These are phyloP conservation scores for Strix uralensis DNA, from an alignment of 2,113 vertebrate genomes.

Conservation along the genomic window DNA sequence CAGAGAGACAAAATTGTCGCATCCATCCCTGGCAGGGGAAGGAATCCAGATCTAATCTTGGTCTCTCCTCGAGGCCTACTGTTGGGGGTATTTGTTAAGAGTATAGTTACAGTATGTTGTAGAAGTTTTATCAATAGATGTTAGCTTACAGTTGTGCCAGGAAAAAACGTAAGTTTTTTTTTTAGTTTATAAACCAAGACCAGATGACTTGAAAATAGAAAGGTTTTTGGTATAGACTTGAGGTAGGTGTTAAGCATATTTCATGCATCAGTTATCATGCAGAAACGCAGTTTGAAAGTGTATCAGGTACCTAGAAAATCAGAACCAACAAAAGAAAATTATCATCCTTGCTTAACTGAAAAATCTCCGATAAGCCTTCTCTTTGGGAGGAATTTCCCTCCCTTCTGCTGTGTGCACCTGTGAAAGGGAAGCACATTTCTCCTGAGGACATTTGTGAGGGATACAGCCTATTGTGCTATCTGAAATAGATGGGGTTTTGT, in stretches of 20 bases:
- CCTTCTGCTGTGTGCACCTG: neutral
- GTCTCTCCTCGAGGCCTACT: neutral
- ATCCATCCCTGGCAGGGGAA: neutral
- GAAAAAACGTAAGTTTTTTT: neutral
- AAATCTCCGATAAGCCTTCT: neutral
- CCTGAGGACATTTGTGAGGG: neutral
- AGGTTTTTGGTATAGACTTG: neutral
- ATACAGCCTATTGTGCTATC: neutral
- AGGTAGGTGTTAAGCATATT: neutral
- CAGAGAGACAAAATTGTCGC: fast-evolving
- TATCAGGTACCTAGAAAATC: neutral
- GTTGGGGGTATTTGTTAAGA: neutral
- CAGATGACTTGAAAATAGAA: neutral
- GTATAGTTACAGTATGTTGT: neutral
- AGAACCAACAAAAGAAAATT: neutral
- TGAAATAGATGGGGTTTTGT: neutral
- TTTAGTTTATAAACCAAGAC: neutral
- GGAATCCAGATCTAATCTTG: neutral
- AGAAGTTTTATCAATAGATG: neutral
- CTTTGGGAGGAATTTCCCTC: neutral
- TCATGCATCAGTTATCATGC: neutral
- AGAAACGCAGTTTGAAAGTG: neutral
- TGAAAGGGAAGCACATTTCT: neutral
- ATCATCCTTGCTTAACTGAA: neutral
- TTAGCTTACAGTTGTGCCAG: neutral